Evolutionary conservation across 2,888 invertebrate species (phyloP).

Genomic region (Hyposoter didymator): DNA sequence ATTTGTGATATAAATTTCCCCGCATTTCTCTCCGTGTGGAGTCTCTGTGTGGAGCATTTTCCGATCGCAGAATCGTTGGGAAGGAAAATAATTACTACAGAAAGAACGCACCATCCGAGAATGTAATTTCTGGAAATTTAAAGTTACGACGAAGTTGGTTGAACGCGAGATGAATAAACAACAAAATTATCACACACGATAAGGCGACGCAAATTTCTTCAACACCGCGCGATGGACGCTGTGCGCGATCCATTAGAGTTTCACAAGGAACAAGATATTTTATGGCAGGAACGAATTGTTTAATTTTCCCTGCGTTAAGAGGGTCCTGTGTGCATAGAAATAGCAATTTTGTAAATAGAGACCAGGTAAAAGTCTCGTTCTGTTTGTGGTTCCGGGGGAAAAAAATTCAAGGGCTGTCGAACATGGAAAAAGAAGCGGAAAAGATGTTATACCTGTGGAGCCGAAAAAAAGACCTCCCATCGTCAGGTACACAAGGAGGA

Average conservation of each 20-base stretch:
- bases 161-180: background rate
- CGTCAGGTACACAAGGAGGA: slow-evolving; percentile 40
- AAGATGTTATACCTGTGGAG: slow-evolving; percentile 39
- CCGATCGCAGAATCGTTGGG: background rate
- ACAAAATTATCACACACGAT: background rate
- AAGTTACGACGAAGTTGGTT: background rate
- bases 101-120: background rate
- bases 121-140: no score
- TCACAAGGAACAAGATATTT: background rate
- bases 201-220: background rate
- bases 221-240: background rate
- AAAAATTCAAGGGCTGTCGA: slow-evolving; percentile 6
- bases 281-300: slow-evolving; percentile 3
- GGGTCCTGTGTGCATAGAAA: background rate
- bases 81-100: background rate
- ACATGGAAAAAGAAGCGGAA: slow-evolving; percentile 16
- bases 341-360: background rate
- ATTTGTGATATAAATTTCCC: no score
- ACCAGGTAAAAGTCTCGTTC: slow-evolving; percentile 30
- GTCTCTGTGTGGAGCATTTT: no score
- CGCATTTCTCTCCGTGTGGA: no score
- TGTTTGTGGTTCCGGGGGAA: slow-evolving; percentile 20
- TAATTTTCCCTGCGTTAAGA: background rate
- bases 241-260: background rate
- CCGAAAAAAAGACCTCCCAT: slow-evolving; percentile 31